Percentiles rank a stretch among this genome's conserved stretches.
Evolutionary conservation across 2,113 vertebrate species (phyloP).

Genomic region (Pelusios castaneus): DNA sequence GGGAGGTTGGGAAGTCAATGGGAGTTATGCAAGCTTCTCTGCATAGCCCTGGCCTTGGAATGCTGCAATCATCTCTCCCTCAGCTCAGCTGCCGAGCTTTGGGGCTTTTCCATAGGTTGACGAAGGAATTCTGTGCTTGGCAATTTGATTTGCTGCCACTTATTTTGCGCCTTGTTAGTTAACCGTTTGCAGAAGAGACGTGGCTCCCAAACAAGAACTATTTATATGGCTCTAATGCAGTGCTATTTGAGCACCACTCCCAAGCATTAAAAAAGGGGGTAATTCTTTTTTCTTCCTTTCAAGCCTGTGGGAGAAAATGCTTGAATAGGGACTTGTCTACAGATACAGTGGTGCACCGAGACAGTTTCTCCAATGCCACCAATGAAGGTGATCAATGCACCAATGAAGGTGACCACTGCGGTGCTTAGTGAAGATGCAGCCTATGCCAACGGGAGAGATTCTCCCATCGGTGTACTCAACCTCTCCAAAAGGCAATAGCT

Average conservation of each 20-base stretch:
- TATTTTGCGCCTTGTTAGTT: not conserved
- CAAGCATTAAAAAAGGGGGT: not conserved
- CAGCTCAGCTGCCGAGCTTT: not conserved
- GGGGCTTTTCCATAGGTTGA: not conserved
- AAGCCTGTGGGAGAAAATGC: not conserved
- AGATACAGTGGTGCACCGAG: too few species aligned
- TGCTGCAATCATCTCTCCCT: not conserved
- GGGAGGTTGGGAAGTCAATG: too few species aligned
- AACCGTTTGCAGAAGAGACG: not conserved
- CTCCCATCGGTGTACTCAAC: too few species aligned
- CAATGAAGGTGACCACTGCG: too few species aligned
- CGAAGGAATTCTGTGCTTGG: not conserved
- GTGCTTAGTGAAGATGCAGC: too few species aligned
- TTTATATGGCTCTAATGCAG: not conserved
- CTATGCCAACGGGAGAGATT: too few species aligned
- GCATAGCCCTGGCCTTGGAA: not conserved
- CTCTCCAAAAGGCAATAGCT: too few species aligned
- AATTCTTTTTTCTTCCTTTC: too few species aligned
- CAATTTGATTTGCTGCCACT: not conserved
- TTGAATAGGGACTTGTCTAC: not conserved
- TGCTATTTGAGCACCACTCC: rapidly evolving
- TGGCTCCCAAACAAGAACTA: not conserved
- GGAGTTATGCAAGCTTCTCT: too few species aligned
- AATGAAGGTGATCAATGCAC: too few species aligned
- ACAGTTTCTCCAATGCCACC: too few species aligned